Percentiles rank a stretch among this genome's conserved stretches.
phyloP scores from a whole-genome alignment of 2,797 vertebrate genomes.

The Ataeniobius toweri region DNA sequence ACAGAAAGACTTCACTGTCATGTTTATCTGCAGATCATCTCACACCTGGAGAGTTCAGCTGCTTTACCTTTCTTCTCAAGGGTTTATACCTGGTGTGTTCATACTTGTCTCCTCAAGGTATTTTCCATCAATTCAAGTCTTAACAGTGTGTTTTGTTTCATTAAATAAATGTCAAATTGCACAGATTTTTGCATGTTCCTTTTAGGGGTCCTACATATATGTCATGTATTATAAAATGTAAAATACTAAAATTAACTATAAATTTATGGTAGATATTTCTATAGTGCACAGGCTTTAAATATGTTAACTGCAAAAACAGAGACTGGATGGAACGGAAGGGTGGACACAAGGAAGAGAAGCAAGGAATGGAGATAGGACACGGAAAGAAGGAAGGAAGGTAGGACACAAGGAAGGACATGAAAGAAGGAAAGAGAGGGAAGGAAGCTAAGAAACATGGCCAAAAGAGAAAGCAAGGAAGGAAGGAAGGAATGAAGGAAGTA shows the following conservation, averaged over 20 bases:
- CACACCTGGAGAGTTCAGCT: constrained; percentile 29
- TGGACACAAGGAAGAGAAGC: neutral
- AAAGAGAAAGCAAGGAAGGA: neutral
- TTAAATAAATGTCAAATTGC: constrained; percentile 68
- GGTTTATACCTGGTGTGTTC: constrained; percentile 51
- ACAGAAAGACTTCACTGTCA: constrained; percentile 6
- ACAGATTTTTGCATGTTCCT: constrained; percentile 29
- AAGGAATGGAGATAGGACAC: neutral
- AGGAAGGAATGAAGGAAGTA: neutral
- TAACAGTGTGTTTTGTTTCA: constrained; percentile 63
- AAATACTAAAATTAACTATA: neutral
- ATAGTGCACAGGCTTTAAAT: neutral
- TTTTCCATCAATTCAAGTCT: constrained; percentile 58
- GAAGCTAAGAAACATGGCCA: too few relatives aligned
- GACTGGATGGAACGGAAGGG: too few relatives aligned
- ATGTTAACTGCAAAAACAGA: neutral
- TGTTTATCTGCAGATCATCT: constrained; percentile 30
- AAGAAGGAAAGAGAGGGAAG: neutral
- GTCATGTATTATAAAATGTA: neutral
- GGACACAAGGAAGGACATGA: neutral
- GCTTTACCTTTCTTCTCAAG: constrained; percentile 56
- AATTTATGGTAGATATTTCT: neutral
- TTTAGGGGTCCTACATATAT: neutral
- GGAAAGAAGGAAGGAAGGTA: neutral
- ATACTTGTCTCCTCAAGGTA: constrained; percentile 39